Evolutionary conservation across 2,888 invertebrate species (phyloP), one percentile per base, ranked within the genome.

Genomic region (Lymantria dispar): DNA sequence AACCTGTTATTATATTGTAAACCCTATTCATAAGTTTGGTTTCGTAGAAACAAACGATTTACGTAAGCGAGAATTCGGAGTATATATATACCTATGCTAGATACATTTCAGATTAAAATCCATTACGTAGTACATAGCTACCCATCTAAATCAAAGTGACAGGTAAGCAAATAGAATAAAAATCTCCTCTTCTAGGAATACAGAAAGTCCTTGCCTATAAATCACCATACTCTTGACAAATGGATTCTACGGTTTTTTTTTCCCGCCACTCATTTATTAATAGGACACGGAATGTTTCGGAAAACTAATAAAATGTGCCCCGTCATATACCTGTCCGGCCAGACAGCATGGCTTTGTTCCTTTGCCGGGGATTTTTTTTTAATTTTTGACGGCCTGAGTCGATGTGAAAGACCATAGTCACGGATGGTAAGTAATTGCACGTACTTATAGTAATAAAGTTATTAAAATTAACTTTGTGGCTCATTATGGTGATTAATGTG

Each of bases 221-320:
- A 90, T 91, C 90, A 90, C 87, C 62, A 64, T 70, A 65, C 78
- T 85, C 85, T 80, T 91, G 90, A 91, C 91, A 91, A 91, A 91
- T 91, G 90, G 87, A 90, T 89, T 88, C 89, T 83, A 87, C 83
- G 81, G 82, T 74, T 7, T 83, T 90, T 90, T 87, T 89, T 89
- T 84, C 76, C 78, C 78, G 77, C 83, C 80, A 83, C 90, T 91
- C 90, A 91, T 90, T 91, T 91, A 90, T 90, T 90, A 91, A 91
- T 90, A 89, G 88, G 84, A 76, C 85, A 81, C 82, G 76, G 90
- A 88, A 90, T 89, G 88, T 88, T 91, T 88, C 87, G 87, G 88
- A 88, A 91, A 90, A 90, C 91, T 88, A 87, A 91, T 91, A 91
- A 91, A 90, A 91, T 89, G 86, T 81, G 91, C 90, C 88, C 84